A percentile compares a stretch with the other conserved stretches of the same genome.
Conservation (phyloP, 2,888 invertebrate genomes). For the Lasioglossum lativentre region DNA sequence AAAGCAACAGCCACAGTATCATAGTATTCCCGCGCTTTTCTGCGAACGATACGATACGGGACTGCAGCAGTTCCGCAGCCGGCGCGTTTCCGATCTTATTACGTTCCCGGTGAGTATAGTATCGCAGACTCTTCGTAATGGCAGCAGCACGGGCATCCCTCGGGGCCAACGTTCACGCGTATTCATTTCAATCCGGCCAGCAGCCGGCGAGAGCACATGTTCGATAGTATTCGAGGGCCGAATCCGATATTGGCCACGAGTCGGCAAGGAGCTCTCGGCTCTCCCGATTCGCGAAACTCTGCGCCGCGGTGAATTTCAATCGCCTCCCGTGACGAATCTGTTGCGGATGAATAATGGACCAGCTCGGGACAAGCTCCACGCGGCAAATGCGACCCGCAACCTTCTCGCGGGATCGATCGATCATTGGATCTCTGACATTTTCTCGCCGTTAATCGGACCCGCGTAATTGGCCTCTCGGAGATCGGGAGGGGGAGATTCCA, state of each 20-base stretch:
- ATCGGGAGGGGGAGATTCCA: neutral
- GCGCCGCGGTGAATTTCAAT: conserved; percentile 50
- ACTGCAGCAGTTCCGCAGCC: neutral
- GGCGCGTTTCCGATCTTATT: conserved; percentile 19
- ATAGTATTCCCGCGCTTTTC: neutral
- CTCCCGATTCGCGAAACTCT: neutral
- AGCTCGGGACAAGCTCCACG: neutral
- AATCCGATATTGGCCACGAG: conserved; percentile 47
- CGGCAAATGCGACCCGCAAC: neutral
- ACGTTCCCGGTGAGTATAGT: neutral
- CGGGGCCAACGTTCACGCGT: conserved; percentile 17
- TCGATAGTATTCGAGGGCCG: conserved; percentile 50
- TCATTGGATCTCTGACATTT: neutral
- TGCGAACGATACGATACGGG: neutral
- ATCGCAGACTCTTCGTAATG: conserved; percentile 10
- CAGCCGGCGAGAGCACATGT: conserved; percentile 29
- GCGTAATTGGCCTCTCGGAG: neutral
- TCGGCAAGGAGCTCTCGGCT: conserved; percentile 19
- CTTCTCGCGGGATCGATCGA: neutral
- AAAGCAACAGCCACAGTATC: neutral
- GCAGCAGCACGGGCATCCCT: conserved; percentile 21
- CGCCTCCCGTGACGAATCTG: conserved; percentile 44
- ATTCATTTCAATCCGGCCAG: conserved; percentile 37
- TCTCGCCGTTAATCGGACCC: neutral
- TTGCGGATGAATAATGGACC: conserved; percentile 39